Conservation (phyloP, 1,140 invertebrate species). For the Pygmarrhopalites habei region DNA sequence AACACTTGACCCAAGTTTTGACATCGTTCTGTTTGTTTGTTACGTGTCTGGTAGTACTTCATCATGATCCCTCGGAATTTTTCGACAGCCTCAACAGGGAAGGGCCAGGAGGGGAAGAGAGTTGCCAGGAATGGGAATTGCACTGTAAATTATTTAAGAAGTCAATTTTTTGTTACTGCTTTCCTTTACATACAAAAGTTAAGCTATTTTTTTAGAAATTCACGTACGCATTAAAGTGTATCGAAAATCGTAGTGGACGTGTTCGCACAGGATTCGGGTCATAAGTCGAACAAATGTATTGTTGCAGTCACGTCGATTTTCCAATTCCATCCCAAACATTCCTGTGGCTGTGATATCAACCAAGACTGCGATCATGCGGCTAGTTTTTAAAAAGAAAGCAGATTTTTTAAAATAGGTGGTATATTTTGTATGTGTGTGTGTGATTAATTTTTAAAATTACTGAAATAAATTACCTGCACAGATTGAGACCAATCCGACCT, state of each 20-base stretch:
- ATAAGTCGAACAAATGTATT: constrained; percentile 21
- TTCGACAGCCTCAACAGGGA: constrained; percentile 6
- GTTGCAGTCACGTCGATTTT: constrained; percentile 18
- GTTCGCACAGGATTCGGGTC: constrained; percentile 5
- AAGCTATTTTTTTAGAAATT: no score
- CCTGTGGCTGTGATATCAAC: constrained; percentile 16
- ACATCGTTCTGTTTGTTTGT: not conserved
- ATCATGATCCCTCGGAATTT: constrained; percentile 3
- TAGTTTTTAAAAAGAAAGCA: no score
- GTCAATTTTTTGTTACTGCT: no score
- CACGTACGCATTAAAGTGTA: constrained; percentile 22
- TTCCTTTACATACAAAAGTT: no score
- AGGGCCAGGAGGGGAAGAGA: constrained; percentile 1
- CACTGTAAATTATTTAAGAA: constrained; percentile 23
- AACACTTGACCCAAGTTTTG: constrained; percentile 24
- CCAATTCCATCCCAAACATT: constrained; percentile 22
- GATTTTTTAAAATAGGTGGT: no score
- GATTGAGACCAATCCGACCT: no score
- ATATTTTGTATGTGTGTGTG: no score
- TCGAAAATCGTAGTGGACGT: constrained; percentile 6
- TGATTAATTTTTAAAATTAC: no score
- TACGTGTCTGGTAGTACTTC: not conserved
- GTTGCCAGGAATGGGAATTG: constrained; percentile 25
- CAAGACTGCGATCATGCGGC: constrained; percentile 11
- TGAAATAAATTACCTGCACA: no score